A percentile compares a stretch with the other conserved stretches of the same genome.
These are phyloP conservation scores for Delphinapterus leucas DNA, from an alignment of 2,113 vertebrate genomes.

Conservation along the genomic window DNA sequence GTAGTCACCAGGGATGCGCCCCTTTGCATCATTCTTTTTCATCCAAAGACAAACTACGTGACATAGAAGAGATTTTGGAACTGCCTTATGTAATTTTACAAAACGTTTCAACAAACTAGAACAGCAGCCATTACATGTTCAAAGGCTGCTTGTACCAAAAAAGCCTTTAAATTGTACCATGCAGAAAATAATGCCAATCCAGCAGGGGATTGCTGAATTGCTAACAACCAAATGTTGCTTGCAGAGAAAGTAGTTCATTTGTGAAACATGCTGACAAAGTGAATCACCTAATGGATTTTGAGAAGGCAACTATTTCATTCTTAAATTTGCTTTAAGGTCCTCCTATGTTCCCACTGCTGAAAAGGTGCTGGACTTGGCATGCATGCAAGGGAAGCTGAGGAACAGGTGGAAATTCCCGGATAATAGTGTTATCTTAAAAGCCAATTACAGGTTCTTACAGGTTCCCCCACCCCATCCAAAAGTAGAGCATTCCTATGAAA, in stretches of 20 bases:
- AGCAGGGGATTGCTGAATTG: too few species aligned
- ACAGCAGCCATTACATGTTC: background rate
- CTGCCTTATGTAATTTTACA: background rate
- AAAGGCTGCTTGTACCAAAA: slow-evolving; percentile 17
- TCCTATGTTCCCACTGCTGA: background rate
- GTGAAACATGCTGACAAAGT: background rate
- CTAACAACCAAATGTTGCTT: background rate
- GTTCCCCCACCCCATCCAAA: background rate
- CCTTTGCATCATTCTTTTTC: background rate
- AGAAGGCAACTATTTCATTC: background rate
- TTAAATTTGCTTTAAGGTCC: background rate
- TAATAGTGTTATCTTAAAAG: background rate
- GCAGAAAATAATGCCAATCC: background rate
- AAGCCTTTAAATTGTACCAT: background rate
- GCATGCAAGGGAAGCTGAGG: background rate
- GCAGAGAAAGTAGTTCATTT: background rate
- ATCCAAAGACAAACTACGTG: slow-evolving; percentile 30
- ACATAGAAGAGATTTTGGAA: background rate
- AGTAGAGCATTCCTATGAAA: background rate
- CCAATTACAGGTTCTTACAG: background rate
- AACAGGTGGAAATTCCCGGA: background rate
- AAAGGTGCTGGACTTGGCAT: background rate
- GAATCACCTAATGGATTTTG: background rate
- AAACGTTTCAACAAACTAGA: slow-evolving; percentile 26
- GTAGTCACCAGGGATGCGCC: background rate